Evolutionary conservation across 1,140 invertebrate genomes (phyloP), one percentile per base, ranked within the genome.

Genomic region (Drosophila chauvacae): DNA sequence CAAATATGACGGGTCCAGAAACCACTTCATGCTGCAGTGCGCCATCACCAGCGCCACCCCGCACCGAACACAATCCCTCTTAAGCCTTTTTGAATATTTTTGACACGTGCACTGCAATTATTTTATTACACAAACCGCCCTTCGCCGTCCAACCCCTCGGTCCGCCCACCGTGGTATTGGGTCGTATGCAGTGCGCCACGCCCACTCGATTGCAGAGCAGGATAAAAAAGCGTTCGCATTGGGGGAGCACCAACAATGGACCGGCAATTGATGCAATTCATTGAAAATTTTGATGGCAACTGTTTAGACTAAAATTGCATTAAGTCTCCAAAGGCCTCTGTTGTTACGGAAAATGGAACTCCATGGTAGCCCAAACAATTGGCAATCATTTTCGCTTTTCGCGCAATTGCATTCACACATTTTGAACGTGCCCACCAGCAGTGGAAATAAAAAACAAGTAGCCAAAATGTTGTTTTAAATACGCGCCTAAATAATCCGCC

Each of bases 51-150:
- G n/a, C n/a, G n/a, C n/a, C n/a, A n/a, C n/a, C 60, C 44, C 30
- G 23, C 39, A n/a, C 39, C 41, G 10, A 41, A 20, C 23, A 53
- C 37, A 57, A 76, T 58, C 41, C 47, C 80, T 78, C 69, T 90
- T 90, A 88, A 91, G 90, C 88, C 88, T 91, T 91, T 73, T 91
- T 91, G 81, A 91, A 91, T 91, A 91, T 91, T 91, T 91, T 91
- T 91, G 88, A 85, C 88, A 91, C 88, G 88, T 91, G 88, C 88
- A 71, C 66, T 85, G 84, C 88, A 91, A 91, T 91, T 91, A 91
- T 91, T 91, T 88, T 91, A 87, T 91, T 91, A 91, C 88, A 66
- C 78, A 71, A 77, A 59, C 62, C 80, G 44, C 55, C 66, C 77
- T 55, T 37, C 59, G 56, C 37, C 50, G 30, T 18, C 47, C 28